Percentiles rank a stretch among this genome's conserved stretches.
Evolutionary conservation across 2,113 vertebrate genomes (phyloP).

Genomic region (Cyprinodon brontotheroides): DNA sequence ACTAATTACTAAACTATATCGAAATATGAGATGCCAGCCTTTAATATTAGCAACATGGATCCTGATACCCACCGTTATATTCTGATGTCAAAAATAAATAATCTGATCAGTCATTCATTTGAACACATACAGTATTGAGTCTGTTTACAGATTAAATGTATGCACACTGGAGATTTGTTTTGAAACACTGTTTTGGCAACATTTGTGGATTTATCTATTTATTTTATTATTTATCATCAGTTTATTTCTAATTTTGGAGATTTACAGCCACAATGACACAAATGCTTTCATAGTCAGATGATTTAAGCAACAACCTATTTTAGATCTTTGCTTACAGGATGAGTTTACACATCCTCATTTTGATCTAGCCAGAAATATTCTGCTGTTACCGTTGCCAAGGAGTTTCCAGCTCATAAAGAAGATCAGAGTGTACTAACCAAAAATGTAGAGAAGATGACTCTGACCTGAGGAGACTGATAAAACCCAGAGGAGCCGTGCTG

Average conservation of each 20-base stretch:
- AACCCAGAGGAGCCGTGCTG: too few relatives aligned
- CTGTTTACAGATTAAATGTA: too few relatives aligned
- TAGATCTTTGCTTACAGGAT: slow-evolving; percentile 6
- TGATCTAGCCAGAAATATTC: neutral
- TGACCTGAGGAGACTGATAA: too few relatives aligned
- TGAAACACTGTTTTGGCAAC: slow-evolving; percentile 13
- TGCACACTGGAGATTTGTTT: neutral
- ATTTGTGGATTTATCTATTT: slow-evolving; percentile 6
- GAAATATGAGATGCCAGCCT: neutral
- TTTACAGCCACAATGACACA: neutral
- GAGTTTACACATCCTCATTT: neutral
- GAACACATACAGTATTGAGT: slow-evolving; percentile 5
- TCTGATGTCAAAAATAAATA: neutral
- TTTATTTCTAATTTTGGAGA: neutral
- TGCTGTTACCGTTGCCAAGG: neutral
- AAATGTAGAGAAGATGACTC: neutral
- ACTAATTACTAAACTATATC: neutral
- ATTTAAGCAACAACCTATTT: neutral
- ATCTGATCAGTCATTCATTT: neutral
- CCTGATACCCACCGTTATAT: neutral
- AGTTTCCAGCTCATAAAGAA: neutral
- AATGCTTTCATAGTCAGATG: neutral
- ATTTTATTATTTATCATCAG: neutral
- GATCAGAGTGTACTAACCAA: neutral
- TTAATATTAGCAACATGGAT: neutral